A percentile compares a stretch with the other conserved stretches of the same genome.
Conservation (phyloP, 2,888 invertebrate genomes). For the Acrobasis consociella region DNA sequence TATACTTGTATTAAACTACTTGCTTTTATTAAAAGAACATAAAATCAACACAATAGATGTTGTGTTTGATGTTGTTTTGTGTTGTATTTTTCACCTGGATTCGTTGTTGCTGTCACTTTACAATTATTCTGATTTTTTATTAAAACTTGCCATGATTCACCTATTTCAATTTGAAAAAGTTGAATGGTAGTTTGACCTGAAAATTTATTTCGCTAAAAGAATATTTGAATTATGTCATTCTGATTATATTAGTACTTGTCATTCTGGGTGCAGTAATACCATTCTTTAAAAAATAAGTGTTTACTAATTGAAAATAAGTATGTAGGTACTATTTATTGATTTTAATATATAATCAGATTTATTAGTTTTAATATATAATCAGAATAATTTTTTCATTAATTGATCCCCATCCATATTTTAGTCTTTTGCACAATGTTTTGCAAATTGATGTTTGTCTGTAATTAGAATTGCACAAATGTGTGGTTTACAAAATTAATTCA, state of each 20-base stretch:
- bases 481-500: background rate
- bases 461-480: slow-evolving; percentile 14
- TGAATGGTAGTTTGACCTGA: background rate
- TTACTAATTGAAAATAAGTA: background rate
- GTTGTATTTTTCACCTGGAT: background rate
- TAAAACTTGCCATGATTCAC: background rate
- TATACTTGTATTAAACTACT: background rate
- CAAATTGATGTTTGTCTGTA: slow-evolving; percentile 8
- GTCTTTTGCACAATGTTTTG: slow-evolving; percentile 2
- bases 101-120: background rate
- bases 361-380: slow-evolving; percentile 26
- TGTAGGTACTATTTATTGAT: slow-evolving; percentile 26
- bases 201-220: background rate
- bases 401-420: background rate
- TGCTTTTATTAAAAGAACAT: background rate
- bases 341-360: slow-evolving; percentile 29
- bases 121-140: slow-evolving; percentile 11
- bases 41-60: background rate
- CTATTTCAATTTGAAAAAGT: background rate
- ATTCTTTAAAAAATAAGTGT: too few relatives aligned
- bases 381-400: slow-evolving; percentile 16
- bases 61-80: background rate
- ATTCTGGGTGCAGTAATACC: too few relatives aligned
- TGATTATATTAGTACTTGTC: too few relatives aligned
- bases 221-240: too few relatives aligned